Evolutionary conservation across 2,888 invertebrate species (phyloP).

Genomic region (Cheilosia scutellata): DNA sequence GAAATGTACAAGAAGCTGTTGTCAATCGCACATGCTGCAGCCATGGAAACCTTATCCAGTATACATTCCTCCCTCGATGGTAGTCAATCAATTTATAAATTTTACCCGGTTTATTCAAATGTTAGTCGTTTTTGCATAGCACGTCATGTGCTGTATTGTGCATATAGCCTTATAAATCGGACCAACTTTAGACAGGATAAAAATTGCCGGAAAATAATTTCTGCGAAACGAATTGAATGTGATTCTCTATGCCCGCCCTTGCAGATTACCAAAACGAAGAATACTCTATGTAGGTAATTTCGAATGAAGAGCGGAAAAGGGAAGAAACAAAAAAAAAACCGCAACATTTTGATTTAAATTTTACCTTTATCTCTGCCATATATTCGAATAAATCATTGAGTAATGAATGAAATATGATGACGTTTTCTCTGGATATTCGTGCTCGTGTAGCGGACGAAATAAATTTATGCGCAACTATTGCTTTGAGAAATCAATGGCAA

Average conservation of each 20-base stretch:
- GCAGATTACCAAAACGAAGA: slow-evolving; percentile 3
- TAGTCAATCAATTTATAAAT: slow-evolving; percentile 74
- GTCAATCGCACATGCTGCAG: slow-evolving; percentile 72
- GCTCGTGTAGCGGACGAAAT: slow-evolving; percentile 37
- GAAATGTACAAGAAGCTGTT: slow-evolving; percentile 71
- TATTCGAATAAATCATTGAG: slow-evolving; percentile 75
- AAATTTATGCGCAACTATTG: slow-evolving; percentile 74
- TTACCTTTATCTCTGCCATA: slow-evolving; percentile 76
- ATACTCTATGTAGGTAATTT: not conserved
- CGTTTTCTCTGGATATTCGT: slow-evolving; percentile 52
- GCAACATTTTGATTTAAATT: slow-evolving; percentile 73
- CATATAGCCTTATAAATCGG: slow-evolving; percentile 19
- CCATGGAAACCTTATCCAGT: slow-evolving; percentile 30
- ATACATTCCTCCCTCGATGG: slow-evolving; percentile 61
- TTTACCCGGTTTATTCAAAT: slow-evolving; percentile 72
- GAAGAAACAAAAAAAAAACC: slow-evolving; percentile 35
- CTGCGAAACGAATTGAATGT: slow-evolving; percentile 44
- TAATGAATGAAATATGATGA: slow-evolving; percentile 76
- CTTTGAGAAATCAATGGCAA: slow-evolving; percentile 69
- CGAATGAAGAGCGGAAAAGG: not conserved
- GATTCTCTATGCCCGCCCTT: slow-evolving; percentile 8
- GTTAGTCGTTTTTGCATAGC: slow-evolving; percentile 62
- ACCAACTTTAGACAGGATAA: slow-evolving; percentile 40
- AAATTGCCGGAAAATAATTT: slow-evolving; percentile 58
- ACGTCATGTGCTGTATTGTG: slow-evolving; percentile 45